Conservation (phyloP, 2,797 vertebrate genomes). For the Amblyopsis hoosieri region DNA sequence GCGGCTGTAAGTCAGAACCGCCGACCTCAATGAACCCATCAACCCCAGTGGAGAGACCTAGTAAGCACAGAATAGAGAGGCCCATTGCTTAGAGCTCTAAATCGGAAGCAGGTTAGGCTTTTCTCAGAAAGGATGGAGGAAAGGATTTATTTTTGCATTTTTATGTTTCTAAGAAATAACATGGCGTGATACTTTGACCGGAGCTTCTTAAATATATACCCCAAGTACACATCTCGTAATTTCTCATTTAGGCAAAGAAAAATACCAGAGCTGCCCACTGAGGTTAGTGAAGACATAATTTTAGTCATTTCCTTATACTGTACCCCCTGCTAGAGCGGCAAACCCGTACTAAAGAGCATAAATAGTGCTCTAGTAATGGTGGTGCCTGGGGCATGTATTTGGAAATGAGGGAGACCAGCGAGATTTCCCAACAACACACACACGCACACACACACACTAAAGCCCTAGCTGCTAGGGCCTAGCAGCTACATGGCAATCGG, state of each 20-base stretch:
- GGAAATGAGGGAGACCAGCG: constrained; percentile 43
- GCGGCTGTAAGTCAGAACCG: too few species aligned
- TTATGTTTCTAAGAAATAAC: constrained; percentile 42
- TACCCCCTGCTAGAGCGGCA: constrained; percentile 28
- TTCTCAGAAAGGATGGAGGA: too few species aligned
- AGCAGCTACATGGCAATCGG: constrained; percentile 47
- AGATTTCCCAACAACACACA: constrained; percentile 35
- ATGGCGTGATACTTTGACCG: constrained; percentile 34
- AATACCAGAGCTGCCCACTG: constrained; percentile 51
- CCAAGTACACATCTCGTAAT: constrained; percentile 57
- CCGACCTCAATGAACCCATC: too few species aligned
- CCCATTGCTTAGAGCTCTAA: too few species aligned
- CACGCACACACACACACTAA: constrained; percentile 12
- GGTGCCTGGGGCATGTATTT: constrained; percentile 61
- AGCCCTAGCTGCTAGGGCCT: constrained; percentile 22
- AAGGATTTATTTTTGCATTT: constrained; percentile 25
- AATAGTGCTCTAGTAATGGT: constrained; percentile 60
- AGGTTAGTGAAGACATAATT: constrained; percentile 61
- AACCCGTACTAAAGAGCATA: constrained; percentile 64
- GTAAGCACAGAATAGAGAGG: too few species aligned
- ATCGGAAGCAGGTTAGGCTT: too few species aligned
- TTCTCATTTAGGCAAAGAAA: constrained; percentile 63
- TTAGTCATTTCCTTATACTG: constrained; percentile 57
- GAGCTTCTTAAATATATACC: constrained; percentile 50
- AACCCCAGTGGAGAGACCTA: too few species aligned